phyloP scores from a whole-genome alignment of 2,113 vertebrate genomes.

The Poeciliopsis prolifica region DNA sequence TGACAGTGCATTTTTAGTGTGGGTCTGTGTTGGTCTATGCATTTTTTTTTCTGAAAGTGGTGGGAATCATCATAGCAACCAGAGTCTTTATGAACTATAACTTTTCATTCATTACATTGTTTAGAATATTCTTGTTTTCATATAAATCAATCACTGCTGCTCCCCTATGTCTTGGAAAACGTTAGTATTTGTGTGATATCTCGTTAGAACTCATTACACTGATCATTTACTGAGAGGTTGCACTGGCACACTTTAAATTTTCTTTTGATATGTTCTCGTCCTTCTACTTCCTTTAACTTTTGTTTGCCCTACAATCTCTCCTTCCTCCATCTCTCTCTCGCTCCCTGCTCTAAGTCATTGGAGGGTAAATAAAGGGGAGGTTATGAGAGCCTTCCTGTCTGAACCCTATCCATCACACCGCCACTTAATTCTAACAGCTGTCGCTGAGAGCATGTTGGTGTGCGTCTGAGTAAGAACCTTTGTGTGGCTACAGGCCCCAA shows the following conservation, averaged over 20 bases:
- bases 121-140: too few relatives aligned
- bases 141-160: too few relatives aligned
- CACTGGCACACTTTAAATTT: not conserved
- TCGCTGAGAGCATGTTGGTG: constrained; percentile 56
- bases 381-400: constrained; percentile 73
- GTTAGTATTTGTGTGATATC: not conserved
- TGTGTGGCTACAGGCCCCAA: constrained; percentile 9
- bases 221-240: not conserved
- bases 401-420: constrained; percentile 75
- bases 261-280: not conserved
- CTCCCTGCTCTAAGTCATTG: constrained; percentile 64
- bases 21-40: too few relatives aligned
- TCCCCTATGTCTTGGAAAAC: not conserved
- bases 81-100: too few relatives aligned
- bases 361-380: constrained; percentile 75
- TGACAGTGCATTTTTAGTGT: too few relatives aligned
- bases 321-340: not conserved
- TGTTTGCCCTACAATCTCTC: not conserved
- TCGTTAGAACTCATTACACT: not conserved
- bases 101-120: too few relatives aligned
- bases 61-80: too few relatives aligned
- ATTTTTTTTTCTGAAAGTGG: too few relatives aligned
- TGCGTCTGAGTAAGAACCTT: constrained; percentile 15
- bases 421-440: constrained; percentile 79
- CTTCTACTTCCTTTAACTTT: not conserved